Percentiles rank a stretch among this genome's conserved stretches.
phyloP scores from a whole-genome alignment of 2,888 invertebrate species.

The Cheiracanthium punctorium region DNA sequence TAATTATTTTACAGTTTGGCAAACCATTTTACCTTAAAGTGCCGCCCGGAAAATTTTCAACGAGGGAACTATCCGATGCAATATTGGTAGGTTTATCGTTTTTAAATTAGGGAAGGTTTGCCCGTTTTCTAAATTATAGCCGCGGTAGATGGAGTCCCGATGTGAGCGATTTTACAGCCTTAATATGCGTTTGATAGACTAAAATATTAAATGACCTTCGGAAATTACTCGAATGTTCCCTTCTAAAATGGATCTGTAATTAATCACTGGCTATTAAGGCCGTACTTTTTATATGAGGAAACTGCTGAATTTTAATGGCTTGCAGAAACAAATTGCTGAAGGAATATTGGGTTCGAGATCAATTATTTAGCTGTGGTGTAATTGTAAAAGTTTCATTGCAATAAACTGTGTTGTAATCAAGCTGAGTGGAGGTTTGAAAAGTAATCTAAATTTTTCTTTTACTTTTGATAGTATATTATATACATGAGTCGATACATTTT shows the following conservation, averaged over 20 bases:
- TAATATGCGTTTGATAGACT: neutral
- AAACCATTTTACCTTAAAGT: slow-evolving; percentile 33
- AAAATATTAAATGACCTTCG: neutral
- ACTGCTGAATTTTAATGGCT: neutral
- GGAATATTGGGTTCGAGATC: neutral
- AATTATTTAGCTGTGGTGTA: neutral
- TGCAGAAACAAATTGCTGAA: neutral
- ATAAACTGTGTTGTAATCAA: too few species aligned
- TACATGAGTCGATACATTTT: too few species aligned
- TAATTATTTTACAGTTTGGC: slow-evolving; percentile 65
- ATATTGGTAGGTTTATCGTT: slow-evolving; percentile 42
- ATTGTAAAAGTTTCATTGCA: too few species aligned
- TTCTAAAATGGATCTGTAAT: neutral
- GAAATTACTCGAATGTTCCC: neutral
- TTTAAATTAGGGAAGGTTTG: slow-evolving; percentile 40
- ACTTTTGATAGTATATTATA: too few species aligned
- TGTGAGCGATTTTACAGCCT: neutral
- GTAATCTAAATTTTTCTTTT: too few species aligned
- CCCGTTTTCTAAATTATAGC: neutral
- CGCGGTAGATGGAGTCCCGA: neutral
- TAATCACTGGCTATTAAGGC: neutral
- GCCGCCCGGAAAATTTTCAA: slow-evolving; percentile 14
- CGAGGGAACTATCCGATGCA: neutral
- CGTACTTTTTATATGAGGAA: neutral
- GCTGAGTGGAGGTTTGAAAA: too few species aligned